Base-by-base conservation (phyloP, 2,113 vertebrate genomes). In the Procavia capensis region DNA sequence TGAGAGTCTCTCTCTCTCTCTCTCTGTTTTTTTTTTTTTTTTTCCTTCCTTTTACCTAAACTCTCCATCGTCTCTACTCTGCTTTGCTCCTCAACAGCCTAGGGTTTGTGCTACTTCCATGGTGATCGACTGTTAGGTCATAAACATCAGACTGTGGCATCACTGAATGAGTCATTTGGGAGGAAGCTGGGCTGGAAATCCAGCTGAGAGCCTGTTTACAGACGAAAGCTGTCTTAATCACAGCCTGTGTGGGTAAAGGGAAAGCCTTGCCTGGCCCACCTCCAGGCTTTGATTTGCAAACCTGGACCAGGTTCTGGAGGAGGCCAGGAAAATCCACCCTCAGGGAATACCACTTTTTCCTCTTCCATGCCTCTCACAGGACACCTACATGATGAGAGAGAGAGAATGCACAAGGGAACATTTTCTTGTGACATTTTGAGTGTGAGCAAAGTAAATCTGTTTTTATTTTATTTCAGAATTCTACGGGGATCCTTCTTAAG, bases 111-210 rank as follows among this genome's bases (percentile, higher is more conserved):
- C 87, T 81, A 66, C 64, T 96, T 88, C 95, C 96, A 95, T 97
- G 97, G 97, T 97, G 97, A 98, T 95, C 94, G 39, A 83, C 94
- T 84, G 87, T 97, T 96, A 97, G 91, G 97, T 97, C 96, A 97
- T 87, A 97, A 97, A 97, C 96, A 97, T 96, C n/a, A 88, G 93
- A 93, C 45, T 95, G 96, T 96, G 96, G 95, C 96, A 97, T 96
- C 96, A 97, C 78, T 1, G 36, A 82, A 29, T 97, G 97, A 98
- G 93, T 98, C 95, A 97, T 82, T 36, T 72, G 70, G 94, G 96
- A 96, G 88, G 96, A 93, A 97, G 93, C 76, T 64, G 91, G 78
- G 68, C 93, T 96, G 95, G 87, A 97, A 96, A 96, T 10, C 50
- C 57, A 95, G 91, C 75, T 39, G 82, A 80, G 88, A 57, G 54